Percentiles rank a stretch among this genome's conserved stretches.
phyloP scores from a whole-genome alignment of 2,797 vertebrate genomes.

The Cyprinella venusta region DNA sequence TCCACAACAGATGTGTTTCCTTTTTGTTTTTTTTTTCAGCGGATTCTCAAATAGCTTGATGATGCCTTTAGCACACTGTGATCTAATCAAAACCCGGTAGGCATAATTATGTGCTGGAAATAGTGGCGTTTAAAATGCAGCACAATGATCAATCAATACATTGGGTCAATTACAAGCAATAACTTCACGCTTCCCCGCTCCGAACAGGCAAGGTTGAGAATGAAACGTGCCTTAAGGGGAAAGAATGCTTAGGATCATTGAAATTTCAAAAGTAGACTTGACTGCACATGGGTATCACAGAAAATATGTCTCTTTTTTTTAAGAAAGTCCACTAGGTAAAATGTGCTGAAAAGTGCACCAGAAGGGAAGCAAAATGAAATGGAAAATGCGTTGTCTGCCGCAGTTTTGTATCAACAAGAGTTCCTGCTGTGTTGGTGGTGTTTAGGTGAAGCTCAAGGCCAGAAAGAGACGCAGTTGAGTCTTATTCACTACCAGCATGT shows the following conservation, averaged over 20 bases:
- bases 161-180: constrained; percentile 65
- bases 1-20: constrained; percentile 72
- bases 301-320: constrained; percentile 18
- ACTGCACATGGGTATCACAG: constrained; percentile 17
- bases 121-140: constrained; percentile 66
- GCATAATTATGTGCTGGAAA: constrained; percentile 75
- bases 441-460: constrained; percentile 78
- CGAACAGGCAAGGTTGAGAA: constrained; percentile 22
- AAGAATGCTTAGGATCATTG: constrained; percentile 10
- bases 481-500: constrained; percentile 40
- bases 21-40: constrained; percentile 69
- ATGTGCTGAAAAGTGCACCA: constrained; percentile 59
- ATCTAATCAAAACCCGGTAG: constrained; percentile 73
- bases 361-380: constrained; percentile 58
- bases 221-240: constrained; percentile 20
- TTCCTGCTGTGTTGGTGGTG: constrained; percentile 69
- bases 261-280: background rate
- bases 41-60: constrained; percentile 64
- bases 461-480: constrained; percentile 66
- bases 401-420: constrained; percentile 71
- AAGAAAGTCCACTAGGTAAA: background rate
- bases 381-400: constrained; percentile 53
- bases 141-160: constrained; percentile 64
- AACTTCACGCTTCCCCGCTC: constrained; percentile 30
- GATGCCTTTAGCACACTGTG: constrained; percentile 73